Evolutionary conservation across 2,113 vertebrate species (phyloP), one percentile per base, ranked within the genome.

Genomic region (Trogon melanurus): DNA sequence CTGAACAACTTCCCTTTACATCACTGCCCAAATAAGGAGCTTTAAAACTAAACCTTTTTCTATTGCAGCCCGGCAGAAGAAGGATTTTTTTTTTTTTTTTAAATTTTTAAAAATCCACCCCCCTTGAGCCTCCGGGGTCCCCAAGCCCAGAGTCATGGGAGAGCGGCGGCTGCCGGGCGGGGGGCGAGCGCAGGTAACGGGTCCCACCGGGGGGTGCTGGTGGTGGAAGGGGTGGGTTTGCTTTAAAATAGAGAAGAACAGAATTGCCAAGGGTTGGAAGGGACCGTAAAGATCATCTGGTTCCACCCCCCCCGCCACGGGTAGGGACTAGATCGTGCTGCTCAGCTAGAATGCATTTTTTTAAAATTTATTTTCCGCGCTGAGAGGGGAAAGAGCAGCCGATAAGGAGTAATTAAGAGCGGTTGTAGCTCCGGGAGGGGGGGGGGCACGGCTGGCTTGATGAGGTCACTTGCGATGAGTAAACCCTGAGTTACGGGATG

Each of bases 11-110:
- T 98, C 97, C 97, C 98, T 97, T 99, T 96, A 99, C 98, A 98
- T 99, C 98, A 98, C 98, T 98, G 98, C 98, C 98, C 98, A 99
- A 98, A 99, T 98, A 98, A 98, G 98, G 98, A 98, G 98, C 97
- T 98, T 97, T 97, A 36, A 97, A 97, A 98, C 97, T 96, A 85
- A 92, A 36, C 36, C 91, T 90, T 94, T 96, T 93, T 96, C 95
- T 96, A 81, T 96, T 97, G 83, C 81, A 91, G 97, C 96, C 95
- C 96, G 92, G 97, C 96, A 95, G 94, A 96, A 94, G 90, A 36
- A 36, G 36, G 36, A 36, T 36, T 36, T 36, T 36, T 36, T 36
- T 36, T 36, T 36, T 36, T 36, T 36, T 36, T 36, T 36, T 36
- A 36, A 36, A 36, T 36, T 36, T 36, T 36, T 36, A 36, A 36